Base-by-base conservation (phyloP, 2,113 vertebrate genomes). In the Sinocyclocheilus grahami region DNA sequence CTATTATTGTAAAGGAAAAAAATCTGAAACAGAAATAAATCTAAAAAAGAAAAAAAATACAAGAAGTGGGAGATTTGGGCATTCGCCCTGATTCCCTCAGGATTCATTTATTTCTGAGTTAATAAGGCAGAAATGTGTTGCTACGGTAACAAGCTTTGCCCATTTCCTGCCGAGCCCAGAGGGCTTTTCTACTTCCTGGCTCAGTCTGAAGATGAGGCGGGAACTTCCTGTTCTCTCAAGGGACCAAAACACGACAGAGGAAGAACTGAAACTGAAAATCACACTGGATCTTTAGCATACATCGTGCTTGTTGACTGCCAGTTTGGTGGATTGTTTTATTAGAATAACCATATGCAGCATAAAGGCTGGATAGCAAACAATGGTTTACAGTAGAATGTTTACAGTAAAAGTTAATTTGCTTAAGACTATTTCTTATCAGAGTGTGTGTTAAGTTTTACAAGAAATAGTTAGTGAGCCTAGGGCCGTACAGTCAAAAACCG, bases 41-140 rank as follows among this genome's bases (percentile, higher is more conserved):
- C 14, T 24, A 71, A 33, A 30, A 51, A 75, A 63, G 85, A 82
- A 93, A 89, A 87, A 78, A 81, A 71, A 86, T 24, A 51, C 20
- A n/a, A 79, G 78, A 88, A 58, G 60, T 85, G 85, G 84, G 89
- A 88, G 85, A 79, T 85, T 87, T 51, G 9, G 33, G 65, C 87
- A 84, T 67, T 78, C 62, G 60, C 39, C 60, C 78, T 55, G 71
- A 80, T 78, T 55, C 80, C 53, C 65, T 27, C 9, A 42, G 39
- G 82, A 63, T 37, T 88, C 16, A 83, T 78, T 88, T 85, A 83
- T 88, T 78, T 86, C 74, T 78, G 13, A 46, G 20, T 42, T 88
- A 86, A 86, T 88, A 88, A 83, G 84, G 74, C 84, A 86, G 79
- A 86, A 86, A 62, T 63, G 27, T 67, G 87, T 88, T 88, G 84